Evolutionary conservation across 2,797 vertebrate species (phyloP), one percentile per base, ranked within the genome.

Genomic region (Naso thynnoides): DNA sequence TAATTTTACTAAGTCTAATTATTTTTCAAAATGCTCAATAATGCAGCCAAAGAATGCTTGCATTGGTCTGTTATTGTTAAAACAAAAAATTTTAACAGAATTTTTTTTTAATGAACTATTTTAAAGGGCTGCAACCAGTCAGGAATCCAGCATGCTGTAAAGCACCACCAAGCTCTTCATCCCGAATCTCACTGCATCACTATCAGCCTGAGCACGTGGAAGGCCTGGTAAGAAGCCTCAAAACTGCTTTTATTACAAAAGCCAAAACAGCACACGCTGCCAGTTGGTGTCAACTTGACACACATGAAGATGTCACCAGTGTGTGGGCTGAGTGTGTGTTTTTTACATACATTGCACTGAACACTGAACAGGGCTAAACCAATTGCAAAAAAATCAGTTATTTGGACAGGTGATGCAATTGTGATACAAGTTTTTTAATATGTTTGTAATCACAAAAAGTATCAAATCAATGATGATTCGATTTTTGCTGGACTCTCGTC

Each of bases 181-280:
- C 77, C 91, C 39, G 97, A 99, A 63, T 94, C 94, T 47, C 98
- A 99, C 58, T 98, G 97, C 90, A 97, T 99, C 88, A 94, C 95
- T 53, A 95, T 99, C 89, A 99, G 91, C 89, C 91, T 98, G 85
- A 97, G 94, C 87, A 96, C 97, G 0, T 98, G 98, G 98, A 95
- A 96, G 88, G 95, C 98, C 88, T 98, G 98, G 98, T 99, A 92
- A 95, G 96, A 75, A 83, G 72, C 24, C 44, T 42, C 19, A 6
- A 6, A 54, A n/a, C 21, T 49, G 14, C 36, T 21, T 36, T 62
- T 14, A 57, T 26, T 72, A 8, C 69, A 19, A 47, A 62, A 57
- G 15, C 14, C 7, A 23, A 57, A 24, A 31, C 27, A 60, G 21
- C 9, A 21, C 45, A 58, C n/a, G 52, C 0, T 29, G n/a, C 18